These are phyloP conservation scores for Acestrorhynchus altus DNA, from an alignment of 2,797 vertebrate species.

Conservation along the genomic window DNA sequence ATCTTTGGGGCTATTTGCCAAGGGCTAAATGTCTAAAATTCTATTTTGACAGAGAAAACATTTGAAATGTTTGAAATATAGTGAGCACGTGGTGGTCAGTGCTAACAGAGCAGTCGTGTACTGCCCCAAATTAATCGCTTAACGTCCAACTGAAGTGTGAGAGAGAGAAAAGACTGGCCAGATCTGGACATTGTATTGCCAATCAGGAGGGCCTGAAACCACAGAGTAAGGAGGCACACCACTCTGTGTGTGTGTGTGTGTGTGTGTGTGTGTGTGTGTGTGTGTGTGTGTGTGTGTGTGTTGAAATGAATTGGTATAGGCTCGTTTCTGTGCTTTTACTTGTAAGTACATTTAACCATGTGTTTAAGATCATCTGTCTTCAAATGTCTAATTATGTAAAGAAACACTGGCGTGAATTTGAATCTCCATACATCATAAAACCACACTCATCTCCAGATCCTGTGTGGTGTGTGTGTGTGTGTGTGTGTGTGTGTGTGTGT, in stretches of 20 bases:
- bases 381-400: neutral
- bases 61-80: neutral
- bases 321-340: conserved; percentile 12
- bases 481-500: conserved; percentile 5
- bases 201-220: conserved; percentile 24
- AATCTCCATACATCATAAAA: neutral
- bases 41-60: neutral
- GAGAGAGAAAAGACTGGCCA: conserved; percentile 35
- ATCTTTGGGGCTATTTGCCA: too few relatives aligned
- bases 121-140: conserved; percentile 2
- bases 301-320: neutral
- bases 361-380: neutral
- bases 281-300: neutral
- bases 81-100: neutral
- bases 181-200: conserved; percentile 22
- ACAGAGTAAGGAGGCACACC: conserved; percentile 17
- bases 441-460: neutral
- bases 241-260: neutral
- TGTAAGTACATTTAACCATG: neutral
- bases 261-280: conserved; percentile 1
- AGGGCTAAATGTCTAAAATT: too few relatives aligned
- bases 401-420: too few relatives aligned
- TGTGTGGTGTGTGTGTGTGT: neutral
- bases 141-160: neutral
- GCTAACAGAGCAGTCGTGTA: neutral